Evolutionary conservation across 2,797 vertebrate genomes (phyloP), one percentile per base, ranked within the genome.

Genomic region (Chaunax sp.): DNA sequence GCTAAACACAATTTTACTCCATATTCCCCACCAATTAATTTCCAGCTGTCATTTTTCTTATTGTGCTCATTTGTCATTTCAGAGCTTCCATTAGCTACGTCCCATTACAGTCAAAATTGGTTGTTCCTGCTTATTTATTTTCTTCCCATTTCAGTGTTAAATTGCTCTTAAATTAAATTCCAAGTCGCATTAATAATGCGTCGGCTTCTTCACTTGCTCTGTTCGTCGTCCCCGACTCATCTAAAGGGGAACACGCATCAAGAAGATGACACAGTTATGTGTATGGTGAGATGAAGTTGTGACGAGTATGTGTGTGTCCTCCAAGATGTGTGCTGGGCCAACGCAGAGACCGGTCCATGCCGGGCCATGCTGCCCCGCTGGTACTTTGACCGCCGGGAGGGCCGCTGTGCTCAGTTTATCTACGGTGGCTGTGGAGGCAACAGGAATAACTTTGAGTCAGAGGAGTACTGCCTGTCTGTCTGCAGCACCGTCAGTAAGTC

Each of bases 391-490:
- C 92, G 93, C 76, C 89, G 94, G 46, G 95, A 98, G 91, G 95
- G 96, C 87, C 96, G 93, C 89, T 98, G 97, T n/a, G 95, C 89
- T 47, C 96, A 95, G 77, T 99, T 98, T 95, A 97, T 98, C 96
- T 98, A 97, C 89, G 97, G 97, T 37, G 97, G 97, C 95, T 99
- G 97, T 26, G 97, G 97, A 28, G 97, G 97, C 88, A 98, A 99
- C 95, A 93, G 96, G 90, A 99, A 99, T 96, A 99, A 99, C 96
- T 99, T 99, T 97, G 97, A 96, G 88, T 97, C 97, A 6, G 94
- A 98, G 93, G 96, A 97, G 57, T 98, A 98, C 96, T 99, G 97
- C 96, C 88, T 96, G 93, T 96, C 97, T 68, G 97, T 98, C 93
- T 99, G 97, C 96, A 95, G 95, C 94, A 96, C 95, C 77, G 94